Evolutionary conservation across 2,113 vertebrate genomes (phyloP).

Genomic region (Euleptes europaea): DNA sequence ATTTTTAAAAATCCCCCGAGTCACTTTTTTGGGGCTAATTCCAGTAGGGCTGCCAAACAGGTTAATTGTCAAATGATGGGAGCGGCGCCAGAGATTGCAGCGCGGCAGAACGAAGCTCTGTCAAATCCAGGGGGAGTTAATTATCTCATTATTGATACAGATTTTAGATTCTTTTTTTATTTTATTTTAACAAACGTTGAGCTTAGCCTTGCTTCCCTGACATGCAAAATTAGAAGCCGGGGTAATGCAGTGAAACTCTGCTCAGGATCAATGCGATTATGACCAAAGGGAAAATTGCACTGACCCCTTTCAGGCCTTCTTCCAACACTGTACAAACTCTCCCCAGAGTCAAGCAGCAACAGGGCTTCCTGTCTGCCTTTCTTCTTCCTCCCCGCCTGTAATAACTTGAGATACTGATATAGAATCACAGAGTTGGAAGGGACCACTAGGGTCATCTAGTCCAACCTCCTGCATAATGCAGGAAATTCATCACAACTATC

Average conservation of each 20-base stretch:
- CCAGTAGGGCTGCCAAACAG: constrained; percentile 49
- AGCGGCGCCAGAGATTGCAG: constrained; percentile 49
- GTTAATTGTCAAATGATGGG: constrained; percentile 55
- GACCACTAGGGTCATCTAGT: too few species aligned
- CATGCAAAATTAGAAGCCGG: constrained; percentile 49
- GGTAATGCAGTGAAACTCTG: constrained; percentile 23
- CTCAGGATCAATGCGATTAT: constrained; percentile 9
- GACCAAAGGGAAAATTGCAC: background rate
- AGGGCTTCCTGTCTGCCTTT: background rate
- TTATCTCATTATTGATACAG: constrained; percentile 64
- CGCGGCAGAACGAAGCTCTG: constrained; percentile 44
- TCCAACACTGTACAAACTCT: too few species aligned
- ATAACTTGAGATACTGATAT: background rate
- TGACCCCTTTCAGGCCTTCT: background rate
- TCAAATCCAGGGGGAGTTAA: constrained; percentile 56
- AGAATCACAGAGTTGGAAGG: too few species aligned
- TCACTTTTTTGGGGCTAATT: constrained; percentile 20
- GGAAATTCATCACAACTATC: too few species aligned
- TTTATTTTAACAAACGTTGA: constrained; percentile 15
- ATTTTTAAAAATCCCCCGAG: background rate
- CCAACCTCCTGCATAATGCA: too few species aligned
- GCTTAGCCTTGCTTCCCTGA: constrained; percentile 52
- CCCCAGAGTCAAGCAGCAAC: background rate
- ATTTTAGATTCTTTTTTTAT: constrained; percentile 26
- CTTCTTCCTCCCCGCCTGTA: background rate